Conservation (phyloP, 37 sponge, comb jelly and placozoan species). For the Chondrilla cf. caribensis region DNA sequence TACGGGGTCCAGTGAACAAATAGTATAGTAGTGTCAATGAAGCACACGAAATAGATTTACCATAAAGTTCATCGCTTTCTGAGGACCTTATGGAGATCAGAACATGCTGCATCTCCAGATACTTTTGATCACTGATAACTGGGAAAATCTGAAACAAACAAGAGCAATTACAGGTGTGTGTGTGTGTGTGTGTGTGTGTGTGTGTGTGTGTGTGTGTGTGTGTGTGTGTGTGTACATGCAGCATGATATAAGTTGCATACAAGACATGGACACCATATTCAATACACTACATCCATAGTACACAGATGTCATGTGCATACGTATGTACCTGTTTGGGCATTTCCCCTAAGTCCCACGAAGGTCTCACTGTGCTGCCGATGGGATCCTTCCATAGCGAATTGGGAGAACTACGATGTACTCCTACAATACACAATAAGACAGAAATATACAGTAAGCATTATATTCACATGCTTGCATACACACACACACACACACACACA, state of each 20-base stretch:
- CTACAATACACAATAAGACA: slow-evolving; percentile 17
- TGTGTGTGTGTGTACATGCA: background rate
- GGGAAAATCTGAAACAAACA: slow-evolving; percentile 38
- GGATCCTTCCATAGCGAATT: slow-evolving; percentile 35
- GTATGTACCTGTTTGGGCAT: slow-evolving; percentile 3
- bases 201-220: slow-evolving; percentile 8
- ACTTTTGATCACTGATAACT: slow-evolving; percentile 57
- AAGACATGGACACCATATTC: too few relatives aligned
- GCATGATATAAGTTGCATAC: too few relatives aligned
- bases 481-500: slow-evolving; percentile 19
- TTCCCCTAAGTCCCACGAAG: slow-evolving; percentile 38
- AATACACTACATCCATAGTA: background rate
- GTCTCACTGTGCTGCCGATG: slow-evolving; percentile 12
- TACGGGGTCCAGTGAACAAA: too few relatives aligned
- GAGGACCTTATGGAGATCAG: slow-evolving; percentile 61
- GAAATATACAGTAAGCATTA: too few relatives aligned
- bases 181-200: slow-evolving; percentile 13
- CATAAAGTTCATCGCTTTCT: slow-evolving; percentile 81
- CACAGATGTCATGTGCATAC: too few relatives aligned
- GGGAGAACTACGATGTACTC: slow-evolving; percentile 21
- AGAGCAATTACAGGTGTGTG: background rate
- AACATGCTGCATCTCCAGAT: slow-evolving; percentile 72
- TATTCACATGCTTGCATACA: background rate
- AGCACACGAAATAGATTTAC: too few relatives aligned
- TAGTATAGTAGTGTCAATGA: too few relatives aligned